Conservation (phyloP, 2,797 vertebrate genomes). For the Crax fasciolata region DNA sequence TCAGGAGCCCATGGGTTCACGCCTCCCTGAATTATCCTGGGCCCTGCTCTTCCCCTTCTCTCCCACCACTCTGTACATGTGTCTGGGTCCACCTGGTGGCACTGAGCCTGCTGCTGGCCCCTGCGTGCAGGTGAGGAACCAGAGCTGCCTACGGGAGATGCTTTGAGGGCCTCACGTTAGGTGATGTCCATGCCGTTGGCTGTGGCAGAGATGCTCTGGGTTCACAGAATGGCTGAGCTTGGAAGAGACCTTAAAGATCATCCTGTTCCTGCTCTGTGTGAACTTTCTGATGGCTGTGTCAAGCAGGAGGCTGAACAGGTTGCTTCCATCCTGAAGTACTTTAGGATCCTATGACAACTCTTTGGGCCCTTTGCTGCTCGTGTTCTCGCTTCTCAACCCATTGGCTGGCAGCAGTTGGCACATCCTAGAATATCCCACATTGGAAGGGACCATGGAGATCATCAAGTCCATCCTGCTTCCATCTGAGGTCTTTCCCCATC, state of each 20-base stretch:
- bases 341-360: background rate
- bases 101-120: background rate
- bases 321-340: background rate
- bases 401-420: background rate
- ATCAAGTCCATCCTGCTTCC: no score
- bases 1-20: background rate
- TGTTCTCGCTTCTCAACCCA: background rate
- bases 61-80: background rate
- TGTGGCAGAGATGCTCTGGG: rapidly evolving
- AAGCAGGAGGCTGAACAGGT: background rate
- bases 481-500: no score
- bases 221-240: no score
- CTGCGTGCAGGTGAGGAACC: background rate
- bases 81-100: background rate
- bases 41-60: rapidly evolving
- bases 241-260: no score
- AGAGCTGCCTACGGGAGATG: background rate
- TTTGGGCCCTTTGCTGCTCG: background rate
- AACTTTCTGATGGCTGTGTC: background rate
- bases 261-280: background rate
- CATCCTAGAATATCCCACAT: background rate
- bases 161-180: background rate
- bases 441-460: no score
- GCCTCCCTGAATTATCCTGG: background rate
- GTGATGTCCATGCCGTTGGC: rapidly evolving